A percentile compares a stretch with the other conserved stretches of the same genome.
phyloP scores from a whole-genome alignment of 2,113 vertebrate species.

The Raja brachyura region DNA sequence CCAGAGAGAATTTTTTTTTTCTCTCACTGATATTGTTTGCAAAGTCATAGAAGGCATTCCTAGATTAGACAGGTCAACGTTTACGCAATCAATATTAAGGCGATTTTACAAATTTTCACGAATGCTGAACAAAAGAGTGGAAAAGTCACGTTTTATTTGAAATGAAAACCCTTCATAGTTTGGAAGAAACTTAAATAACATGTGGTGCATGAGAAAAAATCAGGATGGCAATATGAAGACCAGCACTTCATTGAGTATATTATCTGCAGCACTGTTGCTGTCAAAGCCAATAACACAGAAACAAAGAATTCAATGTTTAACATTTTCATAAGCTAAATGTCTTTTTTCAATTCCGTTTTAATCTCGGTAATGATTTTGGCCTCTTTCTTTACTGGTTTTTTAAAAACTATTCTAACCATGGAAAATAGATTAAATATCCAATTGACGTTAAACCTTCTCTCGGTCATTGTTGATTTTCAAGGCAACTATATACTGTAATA shows the following conservation, averaged over 20 bases:
- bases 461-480: not conserved
- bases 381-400: not conserved
- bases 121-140: not conserved
- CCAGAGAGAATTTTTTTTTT: not conserved
- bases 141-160: constrained; percentile 1
- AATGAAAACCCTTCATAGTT: not conserved
- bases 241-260: not conserved
- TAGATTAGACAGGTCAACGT: not conserved
- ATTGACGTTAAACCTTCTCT: not conserved
- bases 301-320: not conserved
- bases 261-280: not conserved
- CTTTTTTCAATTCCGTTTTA: not conserved
- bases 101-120: not conserved
- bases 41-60: not conserved
- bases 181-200: not conserved
- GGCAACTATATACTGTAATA: not conserved
- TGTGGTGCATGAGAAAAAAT: not conserved
- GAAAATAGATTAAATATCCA: not conserved
- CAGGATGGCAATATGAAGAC: not conserved
- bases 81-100: not conserved
- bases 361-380: not conserved
- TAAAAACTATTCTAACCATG: not conserved
- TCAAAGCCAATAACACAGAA: not conserved
- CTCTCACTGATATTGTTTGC: not conserved
- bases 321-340: not conserved